Conservation (phyloP, 2,888 invertebrate genomes). For the Xanthia togata region DNA sequence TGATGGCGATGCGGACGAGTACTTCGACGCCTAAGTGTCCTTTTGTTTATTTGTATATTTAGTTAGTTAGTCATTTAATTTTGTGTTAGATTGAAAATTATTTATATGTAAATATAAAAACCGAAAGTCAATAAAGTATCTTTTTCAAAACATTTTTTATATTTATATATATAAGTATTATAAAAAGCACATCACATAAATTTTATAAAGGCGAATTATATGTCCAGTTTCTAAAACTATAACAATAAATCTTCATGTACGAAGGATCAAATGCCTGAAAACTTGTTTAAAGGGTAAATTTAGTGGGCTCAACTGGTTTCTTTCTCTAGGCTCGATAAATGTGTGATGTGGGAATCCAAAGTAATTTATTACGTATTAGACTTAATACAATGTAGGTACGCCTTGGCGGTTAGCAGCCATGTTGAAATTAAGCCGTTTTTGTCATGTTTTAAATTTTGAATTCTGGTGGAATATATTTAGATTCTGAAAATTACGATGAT, state of each 20-base stretch:
- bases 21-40: too few relatives aligned
- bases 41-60: too few relatives aligned
- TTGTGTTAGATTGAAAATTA: too few relatives aligned
- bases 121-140: too few relatives aligned
- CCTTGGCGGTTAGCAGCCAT: background rate
- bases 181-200: background rate
- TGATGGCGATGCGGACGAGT: too few relatives aligned
- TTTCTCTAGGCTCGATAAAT: background rate
- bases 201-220: too few relatives aligned
- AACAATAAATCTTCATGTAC: constrained; percentile 8
- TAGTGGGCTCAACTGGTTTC: background rate
- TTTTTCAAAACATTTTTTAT: too few relatives aligned
- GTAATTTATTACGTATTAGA: background rate
- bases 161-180: background rate
- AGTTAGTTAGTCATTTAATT: too few relatives aligned
- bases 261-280: constrained; percentile 16
- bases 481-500: background rate
- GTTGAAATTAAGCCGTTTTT: background rate
- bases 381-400: background rate
- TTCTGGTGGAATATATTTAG: background rate
- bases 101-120: too few relatives aligned
- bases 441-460: background rate
- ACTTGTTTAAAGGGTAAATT: constrained; percentile 9
- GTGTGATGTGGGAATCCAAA: background rate
- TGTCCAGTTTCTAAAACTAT: background rate